Base-by-base conservation (phyloP, 30 jellyfish, hydroid and myxozoan genomes). In the Hydractinia symbiolongicarpus region DNA sequence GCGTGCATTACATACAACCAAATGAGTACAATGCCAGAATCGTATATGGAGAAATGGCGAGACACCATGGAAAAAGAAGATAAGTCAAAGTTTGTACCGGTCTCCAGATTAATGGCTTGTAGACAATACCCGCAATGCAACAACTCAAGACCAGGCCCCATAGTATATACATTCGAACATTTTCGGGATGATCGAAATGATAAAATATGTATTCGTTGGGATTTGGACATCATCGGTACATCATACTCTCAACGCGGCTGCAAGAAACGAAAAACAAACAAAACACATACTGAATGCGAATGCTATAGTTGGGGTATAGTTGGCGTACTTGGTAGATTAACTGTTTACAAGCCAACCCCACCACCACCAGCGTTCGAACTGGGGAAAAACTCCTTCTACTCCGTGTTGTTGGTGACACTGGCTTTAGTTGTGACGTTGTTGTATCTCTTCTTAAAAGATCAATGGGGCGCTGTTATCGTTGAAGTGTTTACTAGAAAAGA, bases 61-160 rank as follows among this genome's bases (percentile, higher is more conserved):
- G 84, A 66, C 15, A 53, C 64, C 9, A 66, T 61, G 5, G 84
- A 79, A 61, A 30, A n/a, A 15, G 72, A 67, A n/a, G 88, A 72
- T 1, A 54, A 50, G 40, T 14, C 72, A 8, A 68, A 52, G 10
- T 85, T 50, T 58, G 84, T 88, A 49, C 96, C 96, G n/a, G 84
- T 88, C 1, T 64, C 96, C 30, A 75, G 96, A 64, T 77, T 94
- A 81, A 30, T 94, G 70, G 99, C 96, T 7, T 88, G 96, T 78
- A n/a, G 20, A 6, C 99, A 94, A 60, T 86, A 84, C 78, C 99
- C 99, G 73, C 82, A 49, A 71, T 94, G 99, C 86, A 85, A 94
- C 66, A 75, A 61, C 16, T 77, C 95, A 13, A 64, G 87, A 55
- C 96, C 99, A 5, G 85, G 78, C 55, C 92, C 96, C 49, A 75